Evolutionary conservation across 2,797 vertebrate genomes (phyloP).

Genomic region (Aphelocoma californica): DNA sequence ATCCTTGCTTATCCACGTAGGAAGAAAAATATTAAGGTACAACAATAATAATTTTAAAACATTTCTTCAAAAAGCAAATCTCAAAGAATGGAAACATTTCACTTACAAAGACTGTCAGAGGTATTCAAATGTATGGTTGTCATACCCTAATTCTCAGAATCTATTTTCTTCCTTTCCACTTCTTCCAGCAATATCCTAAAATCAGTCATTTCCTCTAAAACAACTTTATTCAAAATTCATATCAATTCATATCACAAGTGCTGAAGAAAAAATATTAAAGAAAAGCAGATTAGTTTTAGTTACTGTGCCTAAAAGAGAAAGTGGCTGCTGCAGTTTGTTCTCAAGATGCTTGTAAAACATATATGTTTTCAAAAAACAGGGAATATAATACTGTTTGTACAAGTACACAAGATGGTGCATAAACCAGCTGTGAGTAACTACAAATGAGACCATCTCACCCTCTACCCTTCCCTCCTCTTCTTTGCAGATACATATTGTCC

Average conservation of each 20-base stretch:
- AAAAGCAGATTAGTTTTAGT: neutral
- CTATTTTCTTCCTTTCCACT: neutral
- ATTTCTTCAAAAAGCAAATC: neutral
- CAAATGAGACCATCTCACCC: neutral
- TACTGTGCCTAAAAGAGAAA: neutral
- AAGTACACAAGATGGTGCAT: neutral
- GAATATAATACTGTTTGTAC: neutral
- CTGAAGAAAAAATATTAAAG: neutral
- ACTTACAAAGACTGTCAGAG: neutral
- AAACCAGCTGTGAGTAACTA: neutral
- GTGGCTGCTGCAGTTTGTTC: neutral
- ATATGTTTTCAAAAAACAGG: neutral
- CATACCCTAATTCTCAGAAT: neutral
- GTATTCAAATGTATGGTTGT: neutral
- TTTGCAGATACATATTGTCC: neutral
- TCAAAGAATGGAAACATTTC: neutral
- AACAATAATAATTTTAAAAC: neutral
- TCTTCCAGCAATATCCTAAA: neutral
- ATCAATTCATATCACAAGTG: neutral
- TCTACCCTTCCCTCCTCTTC: neutral
- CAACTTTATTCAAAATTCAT: neutral
- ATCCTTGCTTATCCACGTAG: neutral
- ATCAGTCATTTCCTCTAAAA: neutral
- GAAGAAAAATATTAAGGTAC: neutral
- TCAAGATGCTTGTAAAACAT: neutral